Evolutionary conservation across 2,888 invertebrate species (phyloP), one percentile per base, ranked within the genome.

Genomic region (Mesorhabditis sp.): DNA sequence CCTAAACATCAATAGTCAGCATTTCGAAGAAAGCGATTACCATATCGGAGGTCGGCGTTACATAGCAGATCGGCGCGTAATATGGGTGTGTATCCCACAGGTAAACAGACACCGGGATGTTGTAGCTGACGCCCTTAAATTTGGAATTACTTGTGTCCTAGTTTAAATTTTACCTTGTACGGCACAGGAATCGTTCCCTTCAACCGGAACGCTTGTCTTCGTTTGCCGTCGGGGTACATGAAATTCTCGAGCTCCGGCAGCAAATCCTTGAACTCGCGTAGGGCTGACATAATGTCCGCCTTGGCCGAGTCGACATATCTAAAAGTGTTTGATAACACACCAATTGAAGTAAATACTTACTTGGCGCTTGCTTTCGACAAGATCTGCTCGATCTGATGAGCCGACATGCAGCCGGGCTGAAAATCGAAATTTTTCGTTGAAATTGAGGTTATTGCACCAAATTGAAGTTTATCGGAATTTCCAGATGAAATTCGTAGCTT

Each of bases 41-140:
- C 85, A 98, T 98, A 78, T 92, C 93, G 45, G 91, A 85, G 4
- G 98, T 98, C 7, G 98, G 98, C 87, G 91, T 92, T 0, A 98
- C 96, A 82, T 86, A 90, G 65, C 89, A 89, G 88, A 97, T 91
- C 0, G 98, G 98, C 50, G 96, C 94, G 88, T 94, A 93, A 86
- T 92, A 91, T 0, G 98, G 98, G 89, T 98, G 95, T 4, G 95
- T 95, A 86, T 97, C 95, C 91, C 94, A 92, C 67, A 98, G 86
- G 93, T 94, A 97, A 83, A 98, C 91, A 86, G 92, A 92, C 62
- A 99, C 91, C 13, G 98, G 98, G 87, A 98, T 98, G 88, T 97
- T 94, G 88, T 98, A 99, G 65, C 89, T 90, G 71, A 90, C 89
- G 72, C 91, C 92, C 92, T 83, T 64, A 82, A 82, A 74, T n/a